Base-by-base conservation (phyloP, 2,888 invertebrate species). In the Lepidochrysops patricia region DNA sequence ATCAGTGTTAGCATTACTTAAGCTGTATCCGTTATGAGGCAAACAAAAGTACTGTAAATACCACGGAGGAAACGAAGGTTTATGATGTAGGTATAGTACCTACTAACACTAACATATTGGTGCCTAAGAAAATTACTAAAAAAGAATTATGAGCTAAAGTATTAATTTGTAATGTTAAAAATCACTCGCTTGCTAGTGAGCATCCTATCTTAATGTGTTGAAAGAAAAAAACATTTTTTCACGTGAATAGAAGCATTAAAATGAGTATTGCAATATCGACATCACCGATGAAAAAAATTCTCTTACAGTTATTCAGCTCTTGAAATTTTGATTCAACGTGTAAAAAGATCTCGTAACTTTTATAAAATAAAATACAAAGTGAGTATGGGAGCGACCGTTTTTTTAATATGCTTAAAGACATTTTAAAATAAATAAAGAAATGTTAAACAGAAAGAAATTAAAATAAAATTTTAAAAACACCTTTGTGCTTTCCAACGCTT, bases 1-100 rank as follows among this genome's bases (percentile, higher is more conserved):
- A 72, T 72, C 70, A 73, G 71, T 72, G 74, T 76, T 74, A 68
- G 66, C 69, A 70, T 70, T 67, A 66, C 70, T 67, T 64, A 61
- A 70, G 68, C 65, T 63, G 65, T 29, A 63, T 64, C 67, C 61
- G 62, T 66, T 69, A 67, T 67, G 70, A 67, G 68, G 71, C 69
- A 71, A 62, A 65, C 64, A 60, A 65, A 60, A 66, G 67, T 68
- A 43, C 12, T 43, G 62, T 61, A 43, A 43, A 43, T 43, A 43
- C 19, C 23, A 19, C 3, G 9, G 43, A 43, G 43, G 43, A 43
- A 37, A 7, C 37, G 43, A 19, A 43, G 43, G 43, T 43, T 43
- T 43, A 43, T 43, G 43, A 43, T 43, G 43, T 43, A 23, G 43
- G 43, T 23, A 3, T 9, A 43, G 4, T 12, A 7, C n/a, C n/a